Evolutionary conservation across 2,113 vertebrate genomes (phyloP).

Genomic region (Hymenochirus boettgeri): DNA sequence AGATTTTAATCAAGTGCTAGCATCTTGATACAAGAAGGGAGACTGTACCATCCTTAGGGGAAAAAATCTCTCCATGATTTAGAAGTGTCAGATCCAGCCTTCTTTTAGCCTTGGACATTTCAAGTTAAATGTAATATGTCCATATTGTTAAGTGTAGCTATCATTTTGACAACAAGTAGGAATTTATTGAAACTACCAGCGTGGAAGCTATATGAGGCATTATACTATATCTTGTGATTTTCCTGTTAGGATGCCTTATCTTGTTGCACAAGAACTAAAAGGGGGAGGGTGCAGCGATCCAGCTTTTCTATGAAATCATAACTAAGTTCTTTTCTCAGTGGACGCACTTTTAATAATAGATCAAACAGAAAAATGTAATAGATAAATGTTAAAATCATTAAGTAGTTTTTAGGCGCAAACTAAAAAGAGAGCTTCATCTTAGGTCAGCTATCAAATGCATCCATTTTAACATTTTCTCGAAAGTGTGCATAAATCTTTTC

Average conservation of each 20-base stretch:
- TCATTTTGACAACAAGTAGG: too few species aligned
- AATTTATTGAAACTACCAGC: conserved; percentile 48
- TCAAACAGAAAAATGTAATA: conserved; percentile 53
- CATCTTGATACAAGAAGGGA: too few species aligned
- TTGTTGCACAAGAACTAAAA: conserved; percentile 35
- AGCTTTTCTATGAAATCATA: conserved; percentile 51
- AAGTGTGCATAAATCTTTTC: conserved; percentile 51
- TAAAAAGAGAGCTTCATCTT: conserved; percentile 53
- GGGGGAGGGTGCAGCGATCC: conserved; percentile 36
- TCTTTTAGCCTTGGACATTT: too few species aligned
- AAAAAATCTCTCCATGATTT: too few species aligned
- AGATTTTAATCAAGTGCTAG: too few species aligned
- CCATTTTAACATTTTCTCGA: conserved; percentile 49
- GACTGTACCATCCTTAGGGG: too few species aligned
- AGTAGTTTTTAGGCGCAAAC: conserved; percentile 51
- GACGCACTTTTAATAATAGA: conserved; percentile 55
- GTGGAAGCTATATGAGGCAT: conserved; percentile 19
- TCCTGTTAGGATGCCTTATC: conserved; percentile 29
- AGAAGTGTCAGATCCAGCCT: too few species aligned
- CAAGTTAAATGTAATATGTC: too few species aligned
- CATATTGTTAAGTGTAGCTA: too few species aligned
- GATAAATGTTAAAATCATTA: conserved; percentile 60
- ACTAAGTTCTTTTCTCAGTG: conserved; percentile 40
- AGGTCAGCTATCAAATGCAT: conserved; percentile 49
- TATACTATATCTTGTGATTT: conserved; percentile 22